Evolutionary conservation across 2,797 vertebrate species (phyloP).

Genomic region (Fratercula arctica): DNA sequence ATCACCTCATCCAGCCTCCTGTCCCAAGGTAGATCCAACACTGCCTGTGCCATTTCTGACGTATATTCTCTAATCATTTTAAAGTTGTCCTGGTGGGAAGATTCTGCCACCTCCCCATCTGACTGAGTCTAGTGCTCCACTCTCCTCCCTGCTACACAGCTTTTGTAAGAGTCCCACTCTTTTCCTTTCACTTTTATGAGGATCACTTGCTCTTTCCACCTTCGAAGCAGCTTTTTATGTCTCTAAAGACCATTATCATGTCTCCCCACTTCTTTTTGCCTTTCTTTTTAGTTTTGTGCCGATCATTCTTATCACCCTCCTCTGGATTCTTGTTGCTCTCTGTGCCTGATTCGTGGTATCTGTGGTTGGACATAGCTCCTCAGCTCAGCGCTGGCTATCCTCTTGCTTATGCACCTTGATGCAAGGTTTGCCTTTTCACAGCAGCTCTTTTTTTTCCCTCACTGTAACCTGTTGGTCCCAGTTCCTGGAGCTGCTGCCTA

Average conservation of each 20-base stretch:
- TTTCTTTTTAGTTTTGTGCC: neutral
- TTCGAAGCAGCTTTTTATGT: neutral
- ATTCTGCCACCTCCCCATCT: neutral
- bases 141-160: neutral
- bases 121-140: accelerated
- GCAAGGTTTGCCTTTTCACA: neutral
- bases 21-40: neutral
- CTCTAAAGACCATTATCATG: neutral
- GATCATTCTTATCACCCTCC: neutral
- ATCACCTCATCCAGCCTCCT: neutral
- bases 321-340: neutral
- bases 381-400: neutral
- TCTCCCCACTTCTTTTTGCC: neutral
- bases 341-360: neutral
- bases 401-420: neutral
- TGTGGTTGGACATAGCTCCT: neutral
- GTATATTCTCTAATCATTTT: neutral
- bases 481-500: neutral
- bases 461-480: neutral
- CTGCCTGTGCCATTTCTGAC: neutral
- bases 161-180: neutral
- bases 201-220: neutral
- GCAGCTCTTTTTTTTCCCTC: neutral
- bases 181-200: neutral
- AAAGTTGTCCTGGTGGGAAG: neutral